These are phyloP conservation scores for Hyles lineata DNA, from an alignment of 2,888 invertebrate genomes.

Conservation along the genomic window DNA sequence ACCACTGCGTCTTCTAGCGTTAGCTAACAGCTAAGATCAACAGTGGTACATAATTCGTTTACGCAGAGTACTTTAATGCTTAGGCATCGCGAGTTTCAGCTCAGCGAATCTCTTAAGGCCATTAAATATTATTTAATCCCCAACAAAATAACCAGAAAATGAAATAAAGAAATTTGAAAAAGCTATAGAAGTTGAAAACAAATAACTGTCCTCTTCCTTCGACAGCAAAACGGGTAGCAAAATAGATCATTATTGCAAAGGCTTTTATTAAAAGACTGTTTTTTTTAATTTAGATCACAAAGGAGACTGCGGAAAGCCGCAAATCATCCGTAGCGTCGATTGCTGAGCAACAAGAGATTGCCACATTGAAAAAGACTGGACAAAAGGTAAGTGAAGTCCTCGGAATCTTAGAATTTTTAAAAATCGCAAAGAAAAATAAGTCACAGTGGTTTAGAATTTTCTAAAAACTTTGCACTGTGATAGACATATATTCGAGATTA, in stretches of 20 bases:
- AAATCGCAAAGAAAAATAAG: neutral
- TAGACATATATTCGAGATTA: no score
- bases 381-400: constrained; percentile 64
- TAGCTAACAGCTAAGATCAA: no score
- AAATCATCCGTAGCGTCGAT: constrained; percentile 76
- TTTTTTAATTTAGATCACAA: constrained; percentile 60
- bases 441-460: neutral
- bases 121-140: no score
- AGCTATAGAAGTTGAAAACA: neutral
- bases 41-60: no score
- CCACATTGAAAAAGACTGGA: constrained; percentile 69
- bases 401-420: neutral
- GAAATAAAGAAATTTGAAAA: neutral
- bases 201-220: neutral
- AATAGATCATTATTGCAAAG: no score
- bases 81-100: no score
- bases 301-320: constrained; percentile 79
- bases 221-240: no score
- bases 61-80: no score
- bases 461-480: no score
- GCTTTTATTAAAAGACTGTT: no score
- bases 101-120: no score
- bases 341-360: constrained; percentile 71
- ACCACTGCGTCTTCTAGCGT: no score
- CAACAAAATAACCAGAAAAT: neutral